Conservation (phyloP, 2,797 vertebrate species). For the Sternarchorhynchus goeldii region DNA sequence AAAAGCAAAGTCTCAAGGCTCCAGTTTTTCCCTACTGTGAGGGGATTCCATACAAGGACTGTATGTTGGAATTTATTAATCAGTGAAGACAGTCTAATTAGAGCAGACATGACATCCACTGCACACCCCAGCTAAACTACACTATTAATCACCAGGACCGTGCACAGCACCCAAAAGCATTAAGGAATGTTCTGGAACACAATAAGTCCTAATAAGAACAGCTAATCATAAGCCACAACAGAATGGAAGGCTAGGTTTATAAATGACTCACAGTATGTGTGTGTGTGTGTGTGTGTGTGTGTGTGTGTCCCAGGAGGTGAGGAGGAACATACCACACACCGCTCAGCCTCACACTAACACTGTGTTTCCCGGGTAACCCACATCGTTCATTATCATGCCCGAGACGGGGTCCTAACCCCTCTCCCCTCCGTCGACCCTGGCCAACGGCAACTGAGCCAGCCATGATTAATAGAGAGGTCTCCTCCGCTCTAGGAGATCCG, state of each 20-base stretch:
- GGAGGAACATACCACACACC: slow-evolving; percentile 11
- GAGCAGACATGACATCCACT: slow-evolving; percentile 26
- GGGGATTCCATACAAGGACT: slow-evolving; percentile 24
- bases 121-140: slow-evolving; percentile 29
- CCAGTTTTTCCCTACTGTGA: slow-evolving; percentile 15
- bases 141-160: slow-evolving; percentile 43
- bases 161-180: slow-evolving; percentile 29
- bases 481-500: slow-evolving; percentile 47
- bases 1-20: too few relatives aligned
- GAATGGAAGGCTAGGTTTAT: slow-evolving; percentile 28
- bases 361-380: neutral
- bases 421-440: neutral
- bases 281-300: slow-evolving; percentile 13
- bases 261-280: slow-evolving; percentile 28
- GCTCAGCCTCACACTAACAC: neutral
- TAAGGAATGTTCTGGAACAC: slow-evolving; percentile 36
- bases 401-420: slow-evolving; percentile 5
- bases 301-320: neutral
- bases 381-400: slow-evolving; percentile 11
- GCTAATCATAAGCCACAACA: slow-evolving; percentile 22
- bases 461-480: slow-evolving; percentile 57
- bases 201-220: slow-evolving; percentile 47
- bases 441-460: slow-evolving; percentile 8
- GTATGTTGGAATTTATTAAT: slow-evolving; percentile 46
- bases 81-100: slow-evolving; percentile 53